phyloP scores from a whole-genome alignment of 2,888 invertebrate species.

The Phaonia tiefii region DNA sequence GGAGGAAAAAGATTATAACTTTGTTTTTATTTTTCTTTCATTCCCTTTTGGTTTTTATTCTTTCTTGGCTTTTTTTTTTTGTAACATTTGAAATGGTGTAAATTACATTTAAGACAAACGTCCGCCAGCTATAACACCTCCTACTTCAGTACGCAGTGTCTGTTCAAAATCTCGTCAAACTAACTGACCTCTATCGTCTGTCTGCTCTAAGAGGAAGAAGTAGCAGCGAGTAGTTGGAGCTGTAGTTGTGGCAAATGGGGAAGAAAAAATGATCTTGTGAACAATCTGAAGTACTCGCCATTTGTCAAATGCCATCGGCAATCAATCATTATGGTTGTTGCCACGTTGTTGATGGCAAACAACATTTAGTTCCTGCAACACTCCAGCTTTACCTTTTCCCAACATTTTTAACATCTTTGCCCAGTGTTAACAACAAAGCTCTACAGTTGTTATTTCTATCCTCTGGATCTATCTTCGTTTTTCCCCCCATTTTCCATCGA shows the following conservation, averaged over 20 bases:
- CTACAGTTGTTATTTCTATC: constrained; percentile 13
- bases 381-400: constrained; percentile 8
- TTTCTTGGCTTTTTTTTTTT: neutral
- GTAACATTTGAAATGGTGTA: constrained; percentile 67
- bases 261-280: constrained; percentile 44
- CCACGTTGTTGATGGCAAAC: constrained; percentile 19
- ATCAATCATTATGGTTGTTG: constrained; percentile 74
- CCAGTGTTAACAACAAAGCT: neutral
- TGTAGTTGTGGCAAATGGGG: too few relatives aligned
- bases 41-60: constrained; percentile 9
- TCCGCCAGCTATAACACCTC: constrained; percentile 66
- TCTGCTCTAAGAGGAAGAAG: neutral
- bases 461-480: too few relatives aligned
- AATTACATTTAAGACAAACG: constrained; percentile 73
- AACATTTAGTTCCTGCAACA: constrained; percentile 8
- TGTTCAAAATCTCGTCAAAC: neutral
- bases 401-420: constrained; percentile 8
- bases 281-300: constrained; percentile 72
- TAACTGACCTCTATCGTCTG: neutral
- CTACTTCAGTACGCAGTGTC: constrained; percentile 61
- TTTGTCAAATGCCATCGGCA: constrained; percentile 72
- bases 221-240: neutral
- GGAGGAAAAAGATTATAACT: neutral
- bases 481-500: too few relatives aligned
- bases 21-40: constrained; percentile 13